Conservation (phyloP, 2,888 invertebrate genomes). For the Lepetodrilus schrolli region DNA sequence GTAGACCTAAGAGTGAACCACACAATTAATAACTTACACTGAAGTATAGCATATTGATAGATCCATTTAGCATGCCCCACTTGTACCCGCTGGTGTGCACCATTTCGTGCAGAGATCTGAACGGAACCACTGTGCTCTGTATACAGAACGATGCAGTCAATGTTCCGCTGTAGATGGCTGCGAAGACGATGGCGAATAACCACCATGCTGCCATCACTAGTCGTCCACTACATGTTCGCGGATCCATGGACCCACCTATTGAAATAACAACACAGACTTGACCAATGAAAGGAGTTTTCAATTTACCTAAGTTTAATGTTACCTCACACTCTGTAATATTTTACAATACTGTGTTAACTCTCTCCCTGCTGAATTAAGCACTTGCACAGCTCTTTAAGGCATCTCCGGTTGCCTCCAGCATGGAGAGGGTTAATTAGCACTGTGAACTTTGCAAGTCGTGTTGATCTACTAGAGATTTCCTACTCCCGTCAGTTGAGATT, state of each 20-base stretch:
- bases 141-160: constrained; percentile 12
- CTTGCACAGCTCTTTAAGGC: no score
- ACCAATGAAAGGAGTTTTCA: no score
- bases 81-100: not conserved
- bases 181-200: constrained; percentile 23
- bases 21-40: not conserved
- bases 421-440: no score
- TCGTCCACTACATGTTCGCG: constrained; percentile 1
- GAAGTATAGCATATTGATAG: not conserved
- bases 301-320: no score
- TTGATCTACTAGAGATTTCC: no score
- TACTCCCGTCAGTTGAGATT: no score
- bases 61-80: constrained; percentile 12
- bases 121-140: not conserved
- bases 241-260: not conserved
- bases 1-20: no score
- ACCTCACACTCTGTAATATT: no score
- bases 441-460: no score
- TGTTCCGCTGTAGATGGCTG: constrained; percentile 10
- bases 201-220: constrained; percentile 14
- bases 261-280: not conserved
- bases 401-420: no score
- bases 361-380: no score
- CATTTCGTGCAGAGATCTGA: not conserved
- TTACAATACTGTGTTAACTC: no score